Base-by-base conservation (phyloP, 1,140 invertebrate genomes). In the Lepidotrigona ventralis region DNA sequence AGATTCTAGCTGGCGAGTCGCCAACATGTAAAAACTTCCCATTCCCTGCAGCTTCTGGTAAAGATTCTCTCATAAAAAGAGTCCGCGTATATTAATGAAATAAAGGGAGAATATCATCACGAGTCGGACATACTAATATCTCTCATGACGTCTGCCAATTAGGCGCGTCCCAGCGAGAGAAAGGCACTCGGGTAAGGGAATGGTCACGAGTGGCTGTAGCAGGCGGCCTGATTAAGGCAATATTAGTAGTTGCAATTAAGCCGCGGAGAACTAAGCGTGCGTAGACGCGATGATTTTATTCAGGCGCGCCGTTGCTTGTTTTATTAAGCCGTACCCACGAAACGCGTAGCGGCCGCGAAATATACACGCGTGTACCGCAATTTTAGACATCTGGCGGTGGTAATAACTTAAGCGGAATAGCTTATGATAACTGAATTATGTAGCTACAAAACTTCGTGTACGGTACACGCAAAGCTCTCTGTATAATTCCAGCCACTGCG, bases 391-490 rank as follows among this genome's bases (percentile, higher is more conserved):
- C 81, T 83, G 81, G 74, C 75, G 75, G 81, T 78, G 75, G 81
- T 60, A 70, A 70, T 83, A 83, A 83, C 56, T 83, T 83, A 77
- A 78, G 39, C 81, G 66, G 75, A 56, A 78, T 83, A 78, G 81
- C 81, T 83, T 83, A 78, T 83, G 81, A 83, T 83, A 83, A 83
- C 81, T 83, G 81, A 83, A 83, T 83, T 83, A 83, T 83, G 75
- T 83, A 83, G 75, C 75, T 77, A 56, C 74, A 69, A 71, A 83
- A 78, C 66, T 83, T 78, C 51, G 66, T 39, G 80, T 33, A 51
- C 81, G 66, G 23, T 70, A 53, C 66, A 82, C 64, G 54, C 54
- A 26, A 63, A 78, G 46, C 11, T 6, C 56, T 26, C 75, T 71
- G 75, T 78, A 71, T 78, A 70, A 83, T 83, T 83, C 39, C 81